phyloP scores from a whole-genome alignment of 2,888 invertebrate genomes.

The Loripinus fragilis region DNA sequence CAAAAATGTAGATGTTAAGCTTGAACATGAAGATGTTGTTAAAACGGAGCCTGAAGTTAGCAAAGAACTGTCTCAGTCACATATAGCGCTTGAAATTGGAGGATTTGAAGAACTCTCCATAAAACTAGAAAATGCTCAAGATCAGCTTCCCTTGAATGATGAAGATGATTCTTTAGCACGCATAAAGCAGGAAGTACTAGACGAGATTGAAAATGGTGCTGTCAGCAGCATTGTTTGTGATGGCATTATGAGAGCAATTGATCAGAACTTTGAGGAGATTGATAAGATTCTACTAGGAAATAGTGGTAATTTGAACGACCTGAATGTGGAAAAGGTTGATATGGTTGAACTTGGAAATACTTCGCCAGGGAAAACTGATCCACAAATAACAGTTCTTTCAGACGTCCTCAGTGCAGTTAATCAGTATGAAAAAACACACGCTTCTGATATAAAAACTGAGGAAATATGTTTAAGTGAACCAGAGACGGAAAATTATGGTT shows the following conservation, averaged over 20 bases:
- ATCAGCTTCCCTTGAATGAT: too few relatives aligned
- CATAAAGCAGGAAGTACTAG: not conserved
- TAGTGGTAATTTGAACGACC: not conserved
- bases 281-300: not conserved
- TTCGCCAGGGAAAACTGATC: not conserved
- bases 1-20: not conserved
- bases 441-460: not conserved
- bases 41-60: not conserved
- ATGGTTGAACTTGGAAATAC: not conserved
- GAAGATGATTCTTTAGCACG: not conserved
- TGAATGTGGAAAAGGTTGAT: not conserved
- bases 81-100: too few relatives aligned
- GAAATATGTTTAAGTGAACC: not conserved
- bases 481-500: not conserved
- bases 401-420: not conserved
- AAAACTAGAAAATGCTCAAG: too few relatives aligned
- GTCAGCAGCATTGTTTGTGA: not conserved
- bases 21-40: not conserved
- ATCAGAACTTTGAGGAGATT: conserved; percentile 4
- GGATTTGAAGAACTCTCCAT: too few relatives aligned
- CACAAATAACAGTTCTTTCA: not conserved
- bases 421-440: not conserved
- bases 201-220: not conserved
- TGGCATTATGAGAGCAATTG: not conserved
- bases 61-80: not conserved